Base-by-base conservation (phyloP, 2,797 vertebrate species). In the Pogonophryne albipinna region DNA sequence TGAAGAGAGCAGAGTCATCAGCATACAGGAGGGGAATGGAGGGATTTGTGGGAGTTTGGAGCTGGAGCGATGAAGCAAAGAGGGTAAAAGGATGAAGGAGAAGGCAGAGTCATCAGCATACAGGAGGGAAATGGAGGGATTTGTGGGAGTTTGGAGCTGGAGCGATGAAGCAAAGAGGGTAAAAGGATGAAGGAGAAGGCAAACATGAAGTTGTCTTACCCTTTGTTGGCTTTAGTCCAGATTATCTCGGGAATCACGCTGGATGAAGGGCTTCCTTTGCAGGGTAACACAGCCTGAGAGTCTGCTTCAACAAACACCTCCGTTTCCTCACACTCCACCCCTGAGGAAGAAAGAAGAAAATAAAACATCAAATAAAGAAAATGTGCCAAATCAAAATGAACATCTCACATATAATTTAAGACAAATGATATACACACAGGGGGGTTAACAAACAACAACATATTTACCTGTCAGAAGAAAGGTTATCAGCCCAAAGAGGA, bases 391-490 rank as follows among this genome's bases (percentile, higher is more conserved):
- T 31, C 3, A 46, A 63, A 41, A 12, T 38, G 1, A 20, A 1
- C 1, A 49, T 17, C 4, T 50, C 11, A 31, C 3, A 0, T 3
- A 17, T 0, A 23, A 14, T 71, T 57, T 14, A 17, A 6, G 6
- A 0, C 17, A 61, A 72, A 52, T 31, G 4, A 13, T 27, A 10
- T 34, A 60, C 44, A 38, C 34, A 10, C 19, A 52, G 10, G 19
- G 1, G n/a, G 12, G 4, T 41, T 27, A 2, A 38, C 71, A 52
- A 46, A 19, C 15, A 55, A 12, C 16, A 0, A 56, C 1, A 0
- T 10, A 8, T 80, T 91, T 76, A 96, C 95, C 91, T 91, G 78
- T 80, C 16, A 91, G 49, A 42, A 85, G 65, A 65, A 89, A 66
- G 2, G 62, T 3, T 6, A 86, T 63, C 51, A 74, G 50, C 15